Conservation (phyloP, 2,797 vertebrate genomes). For the Novumbra hubbsi region DNA sequence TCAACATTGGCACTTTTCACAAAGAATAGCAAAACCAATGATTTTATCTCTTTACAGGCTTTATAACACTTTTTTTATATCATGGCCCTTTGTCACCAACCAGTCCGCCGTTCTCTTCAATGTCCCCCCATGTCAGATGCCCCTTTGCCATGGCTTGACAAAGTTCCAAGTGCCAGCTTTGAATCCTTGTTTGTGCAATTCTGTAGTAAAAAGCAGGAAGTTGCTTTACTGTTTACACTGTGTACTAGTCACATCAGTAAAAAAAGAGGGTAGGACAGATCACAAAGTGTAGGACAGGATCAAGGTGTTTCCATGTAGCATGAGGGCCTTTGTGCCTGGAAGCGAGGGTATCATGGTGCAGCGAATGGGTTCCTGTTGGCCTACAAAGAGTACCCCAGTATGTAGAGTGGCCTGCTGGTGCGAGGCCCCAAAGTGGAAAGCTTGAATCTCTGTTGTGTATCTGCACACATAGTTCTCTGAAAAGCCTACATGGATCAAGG, state of each 20-base stretch:
- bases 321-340: conserved; percentile 20
- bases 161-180: too few species aligned
- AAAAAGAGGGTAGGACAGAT: too few species aligned
- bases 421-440: conserved; percentile 10
- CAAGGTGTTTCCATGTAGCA: conserved; percentile 15
- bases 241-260: not conserved
- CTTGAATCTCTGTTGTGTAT: conserved; percentile 21
- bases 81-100: too few species aligned
- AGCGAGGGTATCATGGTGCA: conserved; percentile 8
- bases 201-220: too few species aligned
- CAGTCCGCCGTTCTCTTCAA: too few species aligned
- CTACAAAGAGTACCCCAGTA: conserved; percentile 16
- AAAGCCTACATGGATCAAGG: conserved; percentile 17
- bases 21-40: too few species aligned
- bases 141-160: too few species aligned
- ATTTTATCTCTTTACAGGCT: too few species aligned
- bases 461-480: conserved; percentile 20
- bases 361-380: not conserved
- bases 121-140: too few species aligned
- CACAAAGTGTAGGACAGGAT: conserved; percentile 19
- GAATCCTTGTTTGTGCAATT: too few species aligned
- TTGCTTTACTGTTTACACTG: conserved; percentile 6
- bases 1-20: too few species aligned
- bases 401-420: conserved; percentile 13
- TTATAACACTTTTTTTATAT: too few species aligned